phyloP scores from a whole-genome alignment of 2,888 invertebrate species.

The Hanleya hanleyi region DNA sequence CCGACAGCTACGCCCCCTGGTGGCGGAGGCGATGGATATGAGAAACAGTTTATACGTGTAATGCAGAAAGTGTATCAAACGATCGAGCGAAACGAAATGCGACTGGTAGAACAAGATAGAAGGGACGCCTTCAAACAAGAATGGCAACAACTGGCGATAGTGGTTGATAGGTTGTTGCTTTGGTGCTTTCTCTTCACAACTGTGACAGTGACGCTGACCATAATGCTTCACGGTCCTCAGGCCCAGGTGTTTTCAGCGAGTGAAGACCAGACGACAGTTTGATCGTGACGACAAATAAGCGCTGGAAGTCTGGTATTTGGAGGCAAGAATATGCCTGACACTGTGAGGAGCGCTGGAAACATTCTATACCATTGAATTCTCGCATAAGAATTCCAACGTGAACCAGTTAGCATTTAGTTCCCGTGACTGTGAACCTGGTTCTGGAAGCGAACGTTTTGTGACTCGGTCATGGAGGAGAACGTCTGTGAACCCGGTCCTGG shows the following conservation, averaged over 20 bases:
- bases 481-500: too few relatives aligned
- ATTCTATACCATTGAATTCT: too few relatives aligned
- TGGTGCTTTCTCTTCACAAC: slow-evolving; percentile 72
- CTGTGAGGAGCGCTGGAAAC: too few relatives aligned
- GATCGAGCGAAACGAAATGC: slow-evolving; percentile 83
- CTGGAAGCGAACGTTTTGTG: too few relatives aligned
- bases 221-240: slow-evolving; percentile 43
- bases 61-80: slow-evolving; percentile 82
- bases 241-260: background rate
- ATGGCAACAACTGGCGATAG: slow-evolving; percentile 82
- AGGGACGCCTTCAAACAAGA: slow-evolving; percentile 86
- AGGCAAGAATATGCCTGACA: too few relatives aligned
- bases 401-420: too few relatives aligned
- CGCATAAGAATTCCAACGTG: too few relatives aligned
- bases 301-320: too few relatives aligned
- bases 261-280: too few relatives aligned
- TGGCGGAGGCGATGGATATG: slow-evolving; percentile 75
- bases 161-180: slow-evolving; percentile 80
- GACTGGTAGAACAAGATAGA: slow-evolving; percentile 84
- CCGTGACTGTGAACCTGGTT: too few relatives aligned
- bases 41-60: slow-evolving; percentile 80
- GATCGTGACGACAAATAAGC: too few relatives aligned
- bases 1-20: slow-evolving; percentile 32
- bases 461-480: too few relatives aligned
- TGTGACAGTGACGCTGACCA: slow-evolving; percentile 69